These are phyloP conservation scores for Papilio polytes DNA, from an alignment of 1,140 invertebrate species.

Conservation along the genomic window DNA sequence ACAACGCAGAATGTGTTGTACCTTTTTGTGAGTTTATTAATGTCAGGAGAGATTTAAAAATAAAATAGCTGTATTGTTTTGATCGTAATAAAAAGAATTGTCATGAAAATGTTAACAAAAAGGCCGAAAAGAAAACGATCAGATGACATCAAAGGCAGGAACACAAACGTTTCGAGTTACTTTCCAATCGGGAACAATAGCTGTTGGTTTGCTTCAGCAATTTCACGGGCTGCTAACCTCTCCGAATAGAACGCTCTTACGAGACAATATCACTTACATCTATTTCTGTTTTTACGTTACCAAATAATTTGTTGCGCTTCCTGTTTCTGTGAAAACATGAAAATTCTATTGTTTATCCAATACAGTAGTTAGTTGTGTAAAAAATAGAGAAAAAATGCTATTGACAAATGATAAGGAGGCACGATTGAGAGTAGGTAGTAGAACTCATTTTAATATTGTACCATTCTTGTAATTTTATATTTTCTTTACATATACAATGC, in stretches of 20 bases:
- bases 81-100: constrained; percentile 7
- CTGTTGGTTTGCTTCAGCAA: constrained; percentile 39
- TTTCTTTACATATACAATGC: no score
- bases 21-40: neutral
- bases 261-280: constrained; percentile 37
- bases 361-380: no score
- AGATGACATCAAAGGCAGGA: constrained; percentile 35
- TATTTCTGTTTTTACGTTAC: constrained; percentile 28
- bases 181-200: constrained; percentile 41
- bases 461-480: no score
- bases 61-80: neutral
- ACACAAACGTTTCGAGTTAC: constrained; percentile 37
- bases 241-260: constrained; percentile 30
- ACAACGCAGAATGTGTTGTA: neutral
- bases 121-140: constrained; percentile 28
- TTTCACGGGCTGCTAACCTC: constrained; percentile 31
- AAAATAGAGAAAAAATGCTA: no score
- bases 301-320: constrained; percentile 13
- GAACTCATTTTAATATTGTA: no score
- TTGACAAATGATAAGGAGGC: no score
- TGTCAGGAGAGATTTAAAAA: neutral
- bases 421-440: no score
- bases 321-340: neutral
- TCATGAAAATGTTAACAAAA: constrained; percentile 6
- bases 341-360: no score